Evolutionary conservation across 2,888 invertebrate species (phyloP).

Genomic region (Acrobasis consociella): DNA sequence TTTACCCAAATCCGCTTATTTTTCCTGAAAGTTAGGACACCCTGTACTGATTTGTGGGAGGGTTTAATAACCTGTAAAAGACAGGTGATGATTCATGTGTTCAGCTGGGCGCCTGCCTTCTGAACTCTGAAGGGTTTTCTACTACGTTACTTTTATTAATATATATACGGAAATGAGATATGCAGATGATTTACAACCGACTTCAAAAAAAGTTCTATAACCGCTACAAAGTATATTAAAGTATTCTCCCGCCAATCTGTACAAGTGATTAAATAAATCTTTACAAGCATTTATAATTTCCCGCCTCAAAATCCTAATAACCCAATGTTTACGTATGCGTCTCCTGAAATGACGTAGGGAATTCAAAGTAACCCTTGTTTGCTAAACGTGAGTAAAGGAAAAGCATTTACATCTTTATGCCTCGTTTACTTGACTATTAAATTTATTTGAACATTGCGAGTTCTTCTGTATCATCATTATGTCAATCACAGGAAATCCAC

Average conservation of each 20-base stretch:
- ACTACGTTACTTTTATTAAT: neutral
- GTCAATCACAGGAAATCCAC: no score
- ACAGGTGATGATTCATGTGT: slow-evolving; percentile 50
- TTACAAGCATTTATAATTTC: no score
- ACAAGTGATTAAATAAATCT: no score
- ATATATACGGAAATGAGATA: no score
- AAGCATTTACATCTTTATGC: neutral
- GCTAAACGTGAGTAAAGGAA: neutral
- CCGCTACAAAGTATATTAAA: no score
- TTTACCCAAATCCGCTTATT: neutral
- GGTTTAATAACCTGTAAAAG: slow-evolving; percentile 45
- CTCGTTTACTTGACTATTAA: neutral
- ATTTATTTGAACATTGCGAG: no score
- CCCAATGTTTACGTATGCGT: neutral
- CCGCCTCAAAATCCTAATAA: neutral
- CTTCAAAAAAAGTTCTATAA: no score
- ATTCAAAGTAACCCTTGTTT: neutral
- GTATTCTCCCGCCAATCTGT: no score
- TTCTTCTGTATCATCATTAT: no score
- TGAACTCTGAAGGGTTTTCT: neutral
- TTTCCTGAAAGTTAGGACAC: neutral
- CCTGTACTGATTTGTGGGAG: slow-evolving; percentile 16
- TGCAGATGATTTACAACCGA: no score
- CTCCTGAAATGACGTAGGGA: neutral
- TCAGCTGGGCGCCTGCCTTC: neutral